Conservation (phyloP, 2,797 vertebrate genomes). For the Vireo griseus region DNA sequence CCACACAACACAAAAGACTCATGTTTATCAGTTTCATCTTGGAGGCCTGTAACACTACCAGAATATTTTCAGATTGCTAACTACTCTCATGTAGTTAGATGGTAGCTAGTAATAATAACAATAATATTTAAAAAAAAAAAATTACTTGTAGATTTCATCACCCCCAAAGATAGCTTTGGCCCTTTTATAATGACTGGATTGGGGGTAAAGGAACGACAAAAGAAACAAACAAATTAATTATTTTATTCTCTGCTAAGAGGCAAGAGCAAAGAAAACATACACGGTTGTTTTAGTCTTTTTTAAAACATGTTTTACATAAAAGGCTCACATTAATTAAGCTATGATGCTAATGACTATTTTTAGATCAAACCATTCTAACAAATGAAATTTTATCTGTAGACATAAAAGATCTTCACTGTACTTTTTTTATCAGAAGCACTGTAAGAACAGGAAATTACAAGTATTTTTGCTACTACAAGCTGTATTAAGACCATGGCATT, state of each 20-base stretch:
- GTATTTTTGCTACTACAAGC: neutral
- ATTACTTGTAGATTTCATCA: constrained; percentile 70
- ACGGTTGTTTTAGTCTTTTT: constrained; percentile 10
- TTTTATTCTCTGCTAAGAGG: constrained; percentile 37
- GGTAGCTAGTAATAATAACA: constrained; percentile 19
- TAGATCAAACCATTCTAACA: constrained; percentile 8
- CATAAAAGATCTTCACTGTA: neutral
- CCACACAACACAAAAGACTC: constrained; percentile 26
- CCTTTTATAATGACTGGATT: constrained; percentile 64
- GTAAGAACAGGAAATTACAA: neutral
- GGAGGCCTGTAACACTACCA: constrained; percentile 12
- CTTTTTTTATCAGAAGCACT: neutral
- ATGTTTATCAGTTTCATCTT: constrained; percentile 41
- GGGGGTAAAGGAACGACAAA: constrained; percentile 48
- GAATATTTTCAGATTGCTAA: constrained; percentile 66
- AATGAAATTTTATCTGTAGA: constrained; percentile 12
- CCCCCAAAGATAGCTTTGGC: constrained; percentile 59
- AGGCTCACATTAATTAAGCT: constrained; percentile 54
- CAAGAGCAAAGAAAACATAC: constrained; percentile 43
- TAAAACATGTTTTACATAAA: neutral
- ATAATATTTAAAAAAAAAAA: constrained; percentile 12
- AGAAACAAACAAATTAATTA: constrained; percentile 61
- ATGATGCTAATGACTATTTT: constrained; percentile 26
- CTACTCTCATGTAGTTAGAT: constrained; percentile 48
- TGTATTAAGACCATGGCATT: neutral